Evolutionary conservation across 2,113 vertebrate genomes (phyloP).

Genomic region (Eretmodus cyanostictus): DNA sequence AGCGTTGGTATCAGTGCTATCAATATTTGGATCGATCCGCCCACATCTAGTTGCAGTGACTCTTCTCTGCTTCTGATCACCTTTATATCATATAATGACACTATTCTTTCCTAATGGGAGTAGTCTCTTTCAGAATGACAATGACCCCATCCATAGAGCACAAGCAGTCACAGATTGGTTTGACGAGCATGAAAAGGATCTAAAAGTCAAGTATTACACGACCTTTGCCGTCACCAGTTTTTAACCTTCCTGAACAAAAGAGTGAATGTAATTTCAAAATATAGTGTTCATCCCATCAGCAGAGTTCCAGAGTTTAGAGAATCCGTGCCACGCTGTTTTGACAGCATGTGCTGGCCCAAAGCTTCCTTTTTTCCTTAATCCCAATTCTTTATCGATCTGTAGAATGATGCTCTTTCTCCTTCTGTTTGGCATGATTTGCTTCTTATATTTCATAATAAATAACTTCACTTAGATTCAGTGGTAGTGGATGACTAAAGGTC

Average conservation of each 20-base stretch:
- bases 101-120: not conserved
- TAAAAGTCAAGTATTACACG: rapidly evolving
- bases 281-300: rapidly evolving
- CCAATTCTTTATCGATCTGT: not conserved
- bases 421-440: not conserved
- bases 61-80: not conserved
- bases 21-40: not conserved
- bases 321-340: rapidly evolving
- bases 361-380: not conserved
- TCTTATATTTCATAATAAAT: not conserved
- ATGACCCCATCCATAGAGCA: not conserved
- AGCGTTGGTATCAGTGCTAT: rapidly evolving
- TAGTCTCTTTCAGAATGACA: not conserved
- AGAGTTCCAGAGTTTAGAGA: not conserved
- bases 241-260: not conserved
- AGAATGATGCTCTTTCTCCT: not conserved
- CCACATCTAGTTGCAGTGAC: not conserved
- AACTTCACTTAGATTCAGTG: not conserved
- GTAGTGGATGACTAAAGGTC: not conserved
- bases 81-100: not conserved
- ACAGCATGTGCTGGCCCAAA: not conserved
- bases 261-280: not conserved
- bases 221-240: not conserved
- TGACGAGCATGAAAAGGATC: not conserved
- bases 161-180: not conserved